Evolutionary conservation across 2,888 invertebrate species (phyloP).

Genomic region (Steinernema carpocapsae): DNA sequence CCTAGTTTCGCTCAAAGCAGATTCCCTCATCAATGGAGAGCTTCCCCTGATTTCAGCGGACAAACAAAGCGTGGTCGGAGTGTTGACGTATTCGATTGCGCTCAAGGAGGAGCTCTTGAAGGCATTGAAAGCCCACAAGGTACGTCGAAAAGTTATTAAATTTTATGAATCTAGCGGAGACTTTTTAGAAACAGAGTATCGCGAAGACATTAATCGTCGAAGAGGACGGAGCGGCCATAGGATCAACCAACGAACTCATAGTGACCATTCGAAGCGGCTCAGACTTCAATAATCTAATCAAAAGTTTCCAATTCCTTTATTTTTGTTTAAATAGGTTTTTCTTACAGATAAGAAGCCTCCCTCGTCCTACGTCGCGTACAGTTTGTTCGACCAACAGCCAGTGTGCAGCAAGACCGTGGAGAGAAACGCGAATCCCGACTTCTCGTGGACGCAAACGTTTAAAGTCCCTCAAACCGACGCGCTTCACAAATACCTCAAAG

Average conservation of each 20-base stretch:
- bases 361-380: constrained; percentile 43
- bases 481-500: constrained; percentile 14
- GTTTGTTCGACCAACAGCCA: constrained; percentile 39
- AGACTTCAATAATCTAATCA: constrained; percentile 43
- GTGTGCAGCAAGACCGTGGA: constrained; percentile 7
- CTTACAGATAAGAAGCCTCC: constrained; percentile 7
- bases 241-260: constrained; percentile 44
- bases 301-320: constrained; percentile 26
- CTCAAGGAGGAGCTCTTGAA: constrained; percentile 37
- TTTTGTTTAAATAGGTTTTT: background rate
- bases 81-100: background rate
- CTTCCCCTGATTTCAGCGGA: constrained; percentile 36
- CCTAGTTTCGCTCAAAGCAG: constrained; percentile 8
- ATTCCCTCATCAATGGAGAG: background rate
- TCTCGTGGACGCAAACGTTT: background rate
- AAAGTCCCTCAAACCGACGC: constrained; percentile 10
- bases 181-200: constrained; percentile 49
- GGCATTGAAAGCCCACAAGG: constrained; percentile 49
- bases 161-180: background rate
- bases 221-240: background rate
- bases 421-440: constrained; percentile 17
- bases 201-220: constrained; percentile 42
- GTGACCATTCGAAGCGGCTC: constrained; percentile 49
- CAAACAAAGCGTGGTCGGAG: background rate
- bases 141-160: background rate